Percentiles rank a stretch among this genome's conserved stretches.
phyloP scores from a whole-genome alignment of 1,140 invertebrate species.

The Metaphire vulgaris region DNA sequence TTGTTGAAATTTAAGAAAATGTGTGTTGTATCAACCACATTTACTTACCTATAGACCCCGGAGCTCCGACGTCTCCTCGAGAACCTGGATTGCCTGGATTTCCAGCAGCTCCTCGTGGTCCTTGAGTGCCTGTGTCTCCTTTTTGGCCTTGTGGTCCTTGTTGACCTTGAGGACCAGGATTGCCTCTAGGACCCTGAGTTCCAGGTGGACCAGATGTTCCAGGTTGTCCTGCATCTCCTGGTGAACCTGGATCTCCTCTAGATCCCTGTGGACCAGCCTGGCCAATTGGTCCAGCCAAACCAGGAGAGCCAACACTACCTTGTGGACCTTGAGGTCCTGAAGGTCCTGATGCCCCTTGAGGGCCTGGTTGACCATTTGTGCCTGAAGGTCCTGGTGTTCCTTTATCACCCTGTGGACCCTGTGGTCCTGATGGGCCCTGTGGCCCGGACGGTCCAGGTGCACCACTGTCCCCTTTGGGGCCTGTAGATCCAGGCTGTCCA shows the following conservation, averaged over 20 bases:
- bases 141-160: not conserved
- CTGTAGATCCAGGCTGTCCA: too few relatives aligned
- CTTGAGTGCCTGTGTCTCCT: not conserved
- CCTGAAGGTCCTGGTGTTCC: slow-evolving; percentile 56
- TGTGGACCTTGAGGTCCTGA: not conserved
- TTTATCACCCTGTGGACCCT: slow-evolving; percentile 44
- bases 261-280: not conserved
- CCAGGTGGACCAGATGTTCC: slow-evolving; percentile 10
- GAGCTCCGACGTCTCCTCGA: not conserved
- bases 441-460: not conserved
- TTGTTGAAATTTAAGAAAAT: too few relatives aligned
- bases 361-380: slow-evolving; percentile 50
- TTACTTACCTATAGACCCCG: not conserved
- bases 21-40: too few relatives aligned
- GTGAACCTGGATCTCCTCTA: not conserved
- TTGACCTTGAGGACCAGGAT: not conserved
- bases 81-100: not conserved
- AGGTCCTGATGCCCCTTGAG: slow-evolving; percentile 56
- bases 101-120: slow-evolving; percentile 2
- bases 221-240: slow-evolving; percentile 1
- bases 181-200: not conserved
- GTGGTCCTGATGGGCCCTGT: slow-evolving; percentile 6
- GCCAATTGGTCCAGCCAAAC: not conserved
- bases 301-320: not conserved
- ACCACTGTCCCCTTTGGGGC: too few relatives aligned